Base-by-base conservation (phyloP, 1,140 invertebrate genomes). In the Pseudomyrmex gracilis region DNA sequence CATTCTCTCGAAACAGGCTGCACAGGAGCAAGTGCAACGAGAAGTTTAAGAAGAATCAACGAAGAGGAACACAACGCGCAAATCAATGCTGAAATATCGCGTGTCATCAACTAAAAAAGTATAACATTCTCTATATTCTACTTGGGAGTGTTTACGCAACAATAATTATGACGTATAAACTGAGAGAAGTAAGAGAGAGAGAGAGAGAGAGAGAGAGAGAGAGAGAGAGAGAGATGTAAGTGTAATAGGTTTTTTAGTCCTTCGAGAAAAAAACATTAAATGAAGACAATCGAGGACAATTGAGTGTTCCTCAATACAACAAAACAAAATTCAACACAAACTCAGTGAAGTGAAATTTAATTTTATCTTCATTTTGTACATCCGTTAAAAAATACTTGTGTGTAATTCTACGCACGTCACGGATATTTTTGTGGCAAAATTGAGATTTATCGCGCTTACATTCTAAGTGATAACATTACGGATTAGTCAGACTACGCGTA, bases 31-130 rank as follows among this genome's bases (percentile, higher is more conserved):
- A 49, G 47, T 3, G 24, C 24, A 57, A 82, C 20, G 43, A 5
- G 45, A 67, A 64, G 12, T 17, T 83, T 58, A 15, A 67, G 53
- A 57, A 51, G 45, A 66, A 66, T 77, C 67, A 34, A 55, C 49
- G 15, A 43, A 51, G 22, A 66, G 22, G 45, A 51, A 73, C 20
- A 10, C 24, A 64, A 60, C 43, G 51, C n/a, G n/a, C n/a, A n/a
- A n/a, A n/a, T n/a, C n/a, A n/a, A n/a, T 43, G 22, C 53, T 66
- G 53, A 34, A 34, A 68, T 45, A 12, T 24, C 71, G 47, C 66
- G 13, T 45, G 73, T 84, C 45, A 34, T 86, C 85, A 88, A 87
- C 87, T 90, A 91, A 85, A 71, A 64, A 89, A 73, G 85, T 90
- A 84, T 80, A 84, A 85, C 89, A 84, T 58, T 43, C 15, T 60